Conservation (phyloP, 2,113 vertebrate species). For the Oreocharis arfaki region DNA sequence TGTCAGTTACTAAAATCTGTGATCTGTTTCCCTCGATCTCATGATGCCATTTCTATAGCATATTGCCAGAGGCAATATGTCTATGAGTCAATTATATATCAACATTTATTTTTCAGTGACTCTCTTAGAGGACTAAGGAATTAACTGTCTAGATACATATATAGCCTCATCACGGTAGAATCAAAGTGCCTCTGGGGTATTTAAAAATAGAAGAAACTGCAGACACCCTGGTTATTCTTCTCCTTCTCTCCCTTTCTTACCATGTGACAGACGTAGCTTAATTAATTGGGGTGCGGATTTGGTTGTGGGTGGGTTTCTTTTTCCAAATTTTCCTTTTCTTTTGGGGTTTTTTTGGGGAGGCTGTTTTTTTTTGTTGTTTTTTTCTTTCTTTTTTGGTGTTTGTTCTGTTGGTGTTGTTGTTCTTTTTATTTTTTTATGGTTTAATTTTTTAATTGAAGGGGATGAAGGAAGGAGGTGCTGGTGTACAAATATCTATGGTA, state of each 20-base stretch:
- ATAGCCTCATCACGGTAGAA: not conserved
- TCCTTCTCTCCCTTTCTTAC: not conserved
- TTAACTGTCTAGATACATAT: constrained; percentile 15
- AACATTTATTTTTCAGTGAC: constrained; percentile 51
- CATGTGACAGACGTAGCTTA: not conserved
- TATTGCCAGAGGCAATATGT: constrained; percentile 51
- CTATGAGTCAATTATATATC: constrained; percentile 61
- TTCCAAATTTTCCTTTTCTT: not conserved
- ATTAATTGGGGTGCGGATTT: not conserved
- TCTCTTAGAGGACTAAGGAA: constrained; percentile 5
- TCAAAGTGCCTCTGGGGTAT: not conserved
- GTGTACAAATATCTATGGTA: not conserved
- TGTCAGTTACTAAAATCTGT: constrained; percentile 54
- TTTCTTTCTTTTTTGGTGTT: not conserved
- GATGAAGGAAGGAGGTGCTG: not conserved
- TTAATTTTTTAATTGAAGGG: not conserved
- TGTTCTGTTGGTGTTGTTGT: fast-evolving
- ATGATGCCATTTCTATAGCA: constrained; percentile 46
- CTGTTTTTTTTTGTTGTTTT: not conserved
- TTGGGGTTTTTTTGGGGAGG: not conserved
- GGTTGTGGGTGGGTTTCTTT: not conserved
- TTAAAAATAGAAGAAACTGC: not conserved
- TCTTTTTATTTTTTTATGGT: too few relatives aligned
- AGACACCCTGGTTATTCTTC: not conserved
- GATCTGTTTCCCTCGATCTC: constrained; percentile 42